Evolutionary conservation across 2,888 invertebrate genomes (phyloP), one percentile per base, ranked within the genome.

Genomic region (Lordiphosa andalusiaca): DNA sequence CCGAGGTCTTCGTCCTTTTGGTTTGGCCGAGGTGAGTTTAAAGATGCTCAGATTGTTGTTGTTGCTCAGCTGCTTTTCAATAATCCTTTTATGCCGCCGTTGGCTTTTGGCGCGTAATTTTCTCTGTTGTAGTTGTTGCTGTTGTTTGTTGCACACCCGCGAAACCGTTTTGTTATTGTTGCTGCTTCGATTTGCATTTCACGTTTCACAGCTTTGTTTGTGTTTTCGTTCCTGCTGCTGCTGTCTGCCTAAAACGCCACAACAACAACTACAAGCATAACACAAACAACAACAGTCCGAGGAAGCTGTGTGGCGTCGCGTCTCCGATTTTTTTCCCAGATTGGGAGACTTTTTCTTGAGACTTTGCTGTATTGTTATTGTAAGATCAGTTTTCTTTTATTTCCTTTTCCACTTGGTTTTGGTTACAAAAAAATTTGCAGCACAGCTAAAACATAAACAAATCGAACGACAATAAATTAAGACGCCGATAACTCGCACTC

Each of bases 101-200:
- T 64, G 46, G 51, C 51, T 76, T 80, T 80, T 80, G 80, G 80
- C 80, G 80, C 80, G 80, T 65, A 82, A 84, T 84, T 73, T 63
- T n/a, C 48, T 53, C 48, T 49, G 41, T 12, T 42, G 46, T 39
- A 57, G 49, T 39, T 57, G 30, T 25, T 53, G 49, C 39, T 46
- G 42, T 41, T 55, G 49, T 48, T 67, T 65, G 58, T 53, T 38
- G 42, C 54, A 61, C 56, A 66, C 71, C 74, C 72, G 65, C 72
- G 65, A 74, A 62, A 67, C 37, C 61, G 65, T 73, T 64, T 69
- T 59, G 80, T 53, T 66, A 36, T 48, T 41, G 52, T 13, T 53
- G 16, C 52, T 46, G 16, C 52, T 46, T 33, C 62, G 46, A 71
- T 82, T 80, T 84, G 78, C 83, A 74, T 84, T 74, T 82, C 80